Evolutionary conservation across 2,888 invertebrate genomes (phyloP).

Genomic region (Phanerotoma sp.): DNA sequence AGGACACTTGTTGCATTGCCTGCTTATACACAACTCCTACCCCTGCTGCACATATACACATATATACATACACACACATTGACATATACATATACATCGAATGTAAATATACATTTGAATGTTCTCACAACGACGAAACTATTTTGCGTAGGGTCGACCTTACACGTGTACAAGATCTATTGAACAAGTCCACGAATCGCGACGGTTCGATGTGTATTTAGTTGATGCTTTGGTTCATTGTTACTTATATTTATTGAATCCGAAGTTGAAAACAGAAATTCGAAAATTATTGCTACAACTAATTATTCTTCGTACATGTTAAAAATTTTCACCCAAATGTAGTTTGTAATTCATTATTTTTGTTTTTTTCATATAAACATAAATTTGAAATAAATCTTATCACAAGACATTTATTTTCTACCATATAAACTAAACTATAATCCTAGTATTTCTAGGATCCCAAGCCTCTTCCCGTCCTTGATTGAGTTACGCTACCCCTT

Average conservation of each 20-base stretch:
- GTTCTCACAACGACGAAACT: constrained; percentile 39
- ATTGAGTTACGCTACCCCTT: constrained; percentile 47
- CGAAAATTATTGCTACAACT: no score
- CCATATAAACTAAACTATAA: constrained; percentile 18
- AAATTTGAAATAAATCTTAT: no score
- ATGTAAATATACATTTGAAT: constrained; percentile 20
- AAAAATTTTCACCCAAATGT: no score
- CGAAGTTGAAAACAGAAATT: no score
- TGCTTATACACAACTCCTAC: constrained; percentile 43
- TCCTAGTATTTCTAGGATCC: constrained; percentile 41
- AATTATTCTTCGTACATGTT: no score
- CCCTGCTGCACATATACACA: constrained; percentile 8
- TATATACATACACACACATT: constrained; percentile 15
- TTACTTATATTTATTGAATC: no score
- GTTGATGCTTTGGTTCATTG: neutral
- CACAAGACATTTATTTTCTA: no score
- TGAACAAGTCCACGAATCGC: constrained; percentile 24
- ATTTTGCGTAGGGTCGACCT: constrained; percentile 47
- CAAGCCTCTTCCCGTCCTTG: constrained; percentile 43
- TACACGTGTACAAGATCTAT: constrained; percentile 42
- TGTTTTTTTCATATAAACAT: no score
- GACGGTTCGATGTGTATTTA: neutral
- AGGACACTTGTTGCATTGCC: constrained; percentile 57
- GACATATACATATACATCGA: constrained; percentile 16
- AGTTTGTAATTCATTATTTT: no score